Conservation (phyloP, 2,113 vertebrate species). For the Chrysemys picta region DNA sequence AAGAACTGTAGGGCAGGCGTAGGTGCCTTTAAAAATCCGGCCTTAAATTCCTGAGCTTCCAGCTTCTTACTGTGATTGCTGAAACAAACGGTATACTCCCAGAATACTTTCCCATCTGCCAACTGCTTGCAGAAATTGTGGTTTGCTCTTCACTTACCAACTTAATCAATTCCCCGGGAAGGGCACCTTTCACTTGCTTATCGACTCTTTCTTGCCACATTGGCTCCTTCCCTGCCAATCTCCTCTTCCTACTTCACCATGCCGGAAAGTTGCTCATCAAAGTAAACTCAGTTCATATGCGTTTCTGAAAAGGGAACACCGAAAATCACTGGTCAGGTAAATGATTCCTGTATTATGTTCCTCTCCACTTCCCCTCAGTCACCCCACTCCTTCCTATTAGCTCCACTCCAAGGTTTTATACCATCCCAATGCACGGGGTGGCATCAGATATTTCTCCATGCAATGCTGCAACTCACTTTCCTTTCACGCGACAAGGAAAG, state of each 20-base stretch:
- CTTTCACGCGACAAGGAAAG: background rate
- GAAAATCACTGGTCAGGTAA: background rate
- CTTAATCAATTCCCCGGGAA: conserved; percentile 43
- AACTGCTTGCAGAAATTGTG: background rate
- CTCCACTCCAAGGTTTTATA: background rate
- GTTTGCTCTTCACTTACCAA: background rate
- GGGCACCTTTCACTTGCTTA: conserved; percentile 36
- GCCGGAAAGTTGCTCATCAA: background rate
- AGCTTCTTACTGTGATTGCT: background rate
- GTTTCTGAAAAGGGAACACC: background rate
- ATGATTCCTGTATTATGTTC: background rate
- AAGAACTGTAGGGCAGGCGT: background rate
- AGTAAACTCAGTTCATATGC: background rate
- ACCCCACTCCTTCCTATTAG: background rate
- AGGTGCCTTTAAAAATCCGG: too few species aligned
- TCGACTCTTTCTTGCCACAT: background rate
- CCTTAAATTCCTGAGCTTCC: background rate
- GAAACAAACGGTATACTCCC: background rate
- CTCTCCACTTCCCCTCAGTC: background rate
- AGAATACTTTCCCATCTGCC: conserved; percentile 30
- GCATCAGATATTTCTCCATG: background rate
- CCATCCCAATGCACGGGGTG: background rate
- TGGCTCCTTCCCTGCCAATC: conserved; percentile 40
- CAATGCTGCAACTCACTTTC: background rate
- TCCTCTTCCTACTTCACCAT: conserved; percentile 17